Conservation (phyloP, 2,797 vertebrate species). For the Siniperca undulata region DNA sequence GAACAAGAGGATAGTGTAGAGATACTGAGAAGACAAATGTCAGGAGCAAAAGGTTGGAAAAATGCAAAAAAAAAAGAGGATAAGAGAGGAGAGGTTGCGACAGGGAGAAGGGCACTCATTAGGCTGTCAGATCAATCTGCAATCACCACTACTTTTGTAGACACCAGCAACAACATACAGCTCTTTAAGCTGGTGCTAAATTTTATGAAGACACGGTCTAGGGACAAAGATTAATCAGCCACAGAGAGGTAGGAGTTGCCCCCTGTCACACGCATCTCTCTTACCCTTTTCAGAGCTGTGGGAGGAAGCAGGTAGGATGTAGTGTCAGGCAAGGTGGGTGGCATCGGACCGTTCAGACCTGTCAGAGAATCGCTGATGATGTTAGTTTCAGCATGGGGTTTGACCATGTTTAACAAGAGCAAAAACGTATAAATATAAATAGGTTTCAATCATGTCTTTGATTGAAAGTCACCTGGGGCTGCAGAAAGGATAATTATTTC, state of each 20-base stretch:
- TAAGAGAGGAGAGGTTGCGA: not conserved
- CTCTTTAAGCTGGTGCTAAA: conserved; percentile 44
- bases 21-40: conserved; percentile 32
- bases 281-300: conserved; percentile 40
- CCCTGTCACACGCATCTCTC: conserved; percentile 19
- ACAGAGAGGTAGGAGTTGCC: conserved; percentile 15
- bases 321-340: conserved; percentile 36
- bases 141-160: conserved; percentile 36
- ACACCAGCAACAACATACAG: conserved; percentile 27
- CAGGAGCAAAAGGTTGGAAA: conserved; percentile 41
- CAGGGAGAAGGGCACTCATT: conserved; percentile 19
- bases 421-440: conserved; percentile 50
- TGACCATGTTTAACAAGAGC: conserved; percentile 21
- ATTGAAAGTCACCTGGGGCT: conserved; percentile 23
- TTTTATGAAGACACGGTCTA: conserved; percentile 42
- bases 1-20: not conserved
- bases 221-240: conserved; percentile 61
- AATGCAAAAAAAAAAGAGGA: conserved; percentile 17
- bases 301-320: conserved; percentile 35
- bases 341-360: conserved; percentile 13
- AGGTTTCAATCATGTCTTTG: conserved; percentile 25
- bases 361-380: conserved; percentile 40
- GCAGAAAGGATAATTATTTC: conserved; percentile 37
- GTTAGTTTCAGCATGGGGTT: conserved; percentile 32
- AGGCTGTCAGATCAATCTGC: conserved; percentile 38